Percentiles rank a stretch among this genome's conserved stretches.
Evolutionary conservation across 1,140 invertebrate genomes (phyloP).

Genomic region (Alviniconcha marisindica): DNA sequence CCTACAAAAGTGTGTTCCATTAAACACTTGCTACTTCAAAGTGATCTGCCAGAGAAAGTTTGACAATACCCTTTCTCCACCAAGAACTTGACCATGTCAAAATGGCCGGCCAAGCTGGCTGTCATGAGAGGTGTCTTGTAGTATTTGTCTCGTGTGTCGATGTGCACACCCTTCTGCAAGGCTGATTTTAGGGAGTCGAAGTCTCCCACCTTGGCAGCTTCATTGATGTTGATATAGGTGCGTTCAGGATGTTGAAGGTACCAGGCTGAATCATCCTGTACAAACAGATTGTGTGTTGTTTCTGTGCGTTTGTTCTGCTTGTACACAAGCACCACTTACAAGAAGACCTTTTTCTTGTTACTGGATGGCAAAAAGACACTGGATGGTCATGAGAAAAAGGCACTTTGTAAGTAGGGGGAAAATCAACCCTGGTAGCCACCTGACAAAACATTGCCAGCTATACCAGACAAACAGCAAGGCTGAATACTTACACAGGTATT

Average conservation of each 20-base stretch:
- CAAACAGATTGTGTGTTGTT: too few species aligned
- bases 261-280: constrained; percentile 75
- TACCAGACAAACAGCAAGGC: too few species aligned
- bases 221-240: constrained; percentile 74
- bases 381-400: too few species aligned
- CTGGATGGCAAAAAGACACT: neutral
- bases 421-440: too few species aligned
- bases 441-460: too few species aligned
- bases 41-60: too few species aligned
- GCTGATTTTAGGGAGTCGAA: constrained; percentile 72
- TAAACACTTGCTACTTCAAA: too few species aligned
- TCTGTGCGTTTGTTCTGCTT: too few species aligned
- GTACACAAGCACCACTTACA: too few species aligned
- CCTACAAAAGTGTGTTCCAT: too few species aligned
- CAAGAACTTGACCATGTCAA: constrained; percentile 73
- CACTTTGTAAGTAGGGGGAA: too few species aligned
- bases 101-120: constrained; percentile 69
- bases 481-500: too few species aligned
- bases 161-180: constrained; percentile 67
- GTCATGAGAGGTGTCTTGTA: constrained; percentile 77
- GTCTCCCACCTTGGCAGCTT: constrained; percentile 72
- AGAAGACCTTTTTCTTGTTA: neutral
- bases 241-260: constrained; percentile 74
- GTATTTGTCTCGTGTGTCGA: constrained; percentile 75
- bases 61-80: constrained; percentile 75